Evolutionary conservation across 2,888 invertebrate genomes (phyloP).

Genomic region (Monochamus alternatus): DNA sequence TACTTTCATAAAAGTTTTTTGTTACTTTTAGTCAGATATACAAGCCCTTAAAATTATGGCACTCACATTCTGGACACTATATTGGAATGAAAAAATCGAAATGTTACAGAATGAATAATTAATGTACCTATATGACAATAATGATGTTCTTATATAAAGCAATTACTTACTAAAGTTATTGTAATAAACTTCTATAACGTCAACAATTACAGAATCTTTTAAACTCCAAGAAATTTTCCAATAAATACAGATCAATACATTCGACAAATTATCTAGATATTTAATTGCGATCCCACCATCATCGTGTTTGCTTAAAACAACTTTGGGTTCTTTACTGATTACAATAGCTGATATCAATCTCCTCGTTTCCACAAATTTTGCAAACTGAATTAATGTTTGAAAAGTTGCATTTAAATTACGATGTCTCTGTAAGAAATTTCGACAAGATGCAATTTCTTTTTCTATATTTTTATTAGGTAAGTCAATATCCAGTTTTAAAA

Average conservation of each 20-base stretch:
- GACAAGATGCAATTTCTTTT: constrained; percentile 45
- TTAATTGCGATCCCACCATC: constrained; percentile 44
- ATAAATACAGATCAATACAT: constrained; percentile 40
- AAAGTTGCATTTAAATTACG: constrained; percentile 49
- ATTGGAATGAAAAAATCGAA: too few species aligned
- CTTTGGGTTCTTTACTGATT: constrained; percentile 43
- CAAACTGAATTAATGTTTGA: constrained; percentile 45
- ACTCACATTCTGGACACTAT: too few species aligned
- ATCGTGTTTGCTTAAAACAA: constrained; percentile 33
- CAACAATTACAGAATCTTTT: constrained; percentile 48
- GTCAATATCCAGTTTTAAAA: constrained; percentile 49
- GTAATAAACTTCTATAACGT: constrained; percentile 51
- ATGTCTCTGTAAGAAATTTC: constrained; percentile 50
- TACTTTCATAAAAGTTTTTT: too few species aligned
- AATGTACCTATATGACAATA: too few species aligned
- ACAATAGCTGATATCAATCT: constrained; percentile 48
- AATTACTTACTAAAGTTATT: constrained; percentile 48
- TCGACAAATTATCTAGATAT: constrained; percentile 40
- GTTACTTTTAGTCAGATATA: too few species aligned
- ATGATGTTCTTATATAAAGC: too few species aligned
- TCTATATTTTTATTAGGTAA: constrained; percentile 39
- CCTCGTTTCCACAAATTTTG: constrained; percentile 48
- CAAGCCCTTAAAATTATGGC: too few species aligned
- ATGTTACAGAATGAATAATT: too few species aligned
- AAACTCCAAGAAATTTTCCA: constrained; percentile 50